Percentiles rank a stretch among this genome's conserved stretches.
Conservation (phyloP, 1,140 invertebrate genomes). For the Platyscapa corneri region DNA sequence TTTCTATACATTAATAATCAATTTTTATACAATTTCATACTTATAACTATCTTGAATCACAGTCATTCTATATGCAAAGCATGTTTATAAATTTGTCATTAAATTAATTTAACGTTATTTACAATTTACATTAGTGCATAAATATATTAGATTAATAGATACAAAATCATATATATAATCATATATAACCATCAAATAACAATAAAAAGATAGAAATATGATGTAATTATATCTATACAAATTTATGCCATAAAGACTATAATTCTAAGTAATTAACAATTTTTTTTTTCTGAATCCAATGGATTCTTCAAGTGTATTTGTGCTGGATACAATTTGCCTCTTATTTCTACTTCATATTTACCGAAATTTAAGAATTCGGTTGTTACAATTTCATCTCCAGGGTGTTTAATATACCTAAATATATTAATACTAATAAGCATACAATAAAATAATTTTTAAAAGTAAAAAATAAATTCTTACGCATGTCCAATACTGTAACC, state of each 20-base stretch:
- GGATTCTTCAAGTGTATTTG: slow-evolving; percentile 82
- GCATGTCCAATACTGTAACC: slow-evolving; percentile 82
- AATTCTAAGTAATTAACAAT: slow-evolving; percentile 59
- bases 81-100: slow-evolving; percentile 29
- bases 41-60: slow-evolving; percentile 41
- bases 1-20: neutral
- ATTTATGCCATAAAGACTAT: neutral
- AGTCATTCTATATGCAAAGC: slow-evolving; percentile 33
- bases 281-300: slow-evolving; percentile 85
- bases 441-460: slow-evolving; percentile 41
- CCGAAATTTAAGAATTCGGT: slow-evolving; percentile 82
- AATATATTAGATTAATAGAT: too few relatives aligned
- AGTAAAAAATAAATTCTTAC: slow-evolving; percentile 69
- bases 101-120: slow-evolving; percentile 1
- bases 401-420: slow-evolving; percentile 76
- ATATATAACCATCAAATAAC: slow-evolving; percentile 7
- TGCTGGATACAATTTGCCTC: slow-evolving; percentile 83
- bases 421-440: slow-evolving; percentile 37
- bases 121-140: slow-evolving; percentile 5
- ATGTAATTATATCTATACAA: neutral
- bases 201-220: neutral
- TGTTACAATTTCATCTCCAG: slow-evolving; percentile 77
- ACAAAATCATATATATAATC: too few relatives aligned
- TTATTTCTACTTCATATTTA: slow-evolving; percentile 86
- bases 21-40: too few relatives aligned